Evolutionary conservation across 1,140 invertebrate genomes (phyloP).

Genomic region (Heliconius hewitsoni): DNA sequence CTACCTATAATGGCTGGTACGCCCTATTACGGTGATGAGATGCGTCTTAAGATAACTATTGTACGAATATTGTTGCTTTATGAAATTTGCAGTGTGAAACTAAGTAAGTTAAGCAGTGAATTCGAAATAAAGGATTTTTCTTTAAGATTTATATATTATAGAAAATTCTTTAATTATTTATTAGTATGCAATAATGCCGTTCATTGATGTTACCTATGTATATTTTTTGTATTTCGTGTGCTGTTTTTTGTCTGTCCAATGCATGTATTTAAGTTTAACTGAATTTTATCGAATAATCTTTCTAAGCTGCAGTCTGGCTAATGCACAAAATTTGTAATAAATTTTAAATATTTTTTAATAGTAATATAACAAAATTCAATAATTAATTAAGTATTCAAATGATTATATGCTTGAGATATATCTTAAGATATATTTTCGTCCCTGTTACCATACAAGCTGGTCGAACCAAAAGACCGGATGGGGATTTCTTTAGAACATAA

Average conservation of each 20-base stretch:
- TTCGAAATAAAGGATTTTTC: background rate
- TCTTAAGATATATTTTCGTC: slow-evolving; percentile 40
- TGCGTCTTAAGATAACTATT: slow-evolving; percentile 51
- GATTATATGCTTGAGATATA: background rate
- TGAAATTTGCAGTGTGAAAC: background rate
- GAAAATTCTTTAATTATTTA: no score
- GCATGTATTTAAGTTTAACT: no score
- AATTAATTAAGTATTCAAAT: background rate
- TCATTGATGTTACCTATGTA: no score
- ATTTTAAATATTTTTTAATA: background rate
- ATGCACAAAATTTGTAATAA: no score
- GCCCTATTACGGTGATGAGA: slow-evolving; percentile 48
- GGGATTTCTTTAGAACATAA: slow-evolving; percentile 76
- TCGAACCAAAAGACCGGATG: slow-evolving; percentile 71
- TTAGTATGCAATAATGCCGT: no score
- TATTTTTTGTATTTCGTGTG: no score
- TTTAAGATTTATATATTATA: no score
- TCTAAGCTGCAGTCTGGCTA: no score
- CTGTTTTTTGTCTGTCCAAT: no score
- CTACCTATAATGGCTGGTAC: slow-evolving; percentile 61
- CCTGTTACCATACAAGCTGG: slow-evolving; percentile 48
- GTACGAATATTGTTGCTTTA: background rate
- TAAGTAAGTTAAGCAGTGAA: background rate
- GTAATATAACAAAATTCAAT: background rate
- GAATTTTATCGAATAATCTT: no score